phyloP scores from a whole-genome alignment of 2,888 invertebrate genomes.

The Stegophylla sp. region DNA sequence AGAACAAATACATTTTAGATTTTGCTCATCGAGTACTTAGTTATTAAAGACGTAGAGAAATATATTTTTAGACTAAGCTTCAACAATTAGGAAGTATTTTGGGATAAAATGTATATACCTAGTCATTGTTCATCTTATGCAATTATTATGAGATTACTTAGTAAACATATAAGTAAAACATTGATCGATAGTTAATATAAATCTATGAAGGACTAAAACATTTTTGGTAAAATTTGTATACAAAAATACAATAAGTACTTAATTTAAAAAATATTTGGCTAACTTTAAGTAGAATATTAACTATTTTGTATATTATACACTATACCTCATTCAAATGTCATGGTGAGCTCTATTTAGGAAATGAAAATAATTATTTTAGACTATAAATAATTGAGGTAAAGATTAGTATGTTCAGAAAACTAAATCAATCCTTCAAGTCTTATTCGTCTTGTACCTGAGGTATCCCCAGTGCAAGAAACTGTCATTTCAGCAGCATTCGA shows the following conservation, averaged over 20 bases:
- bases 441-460: conserved; percentile 57
- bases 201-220: background rate
- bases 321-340: background rate
- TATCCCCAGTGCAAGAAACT: conserved; percentile 59
- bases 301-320: background rate
- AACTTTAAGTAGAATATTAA: background rate
- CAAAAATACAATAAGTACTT: conserved; percentile 34
- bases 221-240: conserved; percentile 16
- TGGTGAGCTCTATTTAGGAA: conserved; percentile 29
- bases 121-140: background rate
- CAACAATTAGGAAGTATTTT: background rate
- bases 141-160: background rate
- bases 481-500: conserved; percentile 56
- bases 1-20: too few relatives aligned
- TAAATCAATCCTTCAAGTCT: conserved; percentile 44
- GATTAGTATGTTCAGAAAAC: conserved; percentile 8
- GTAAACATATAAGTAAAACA: background rate
- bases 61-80: too few relatives aligned
- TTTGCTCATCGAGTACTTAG: too few relatives aligned
- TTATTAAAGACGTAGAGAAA: too few relatives aligned
- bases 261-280: background rate
- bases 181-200: conserved; percentile 18
- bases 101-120: background rate
- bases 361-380: background rate
- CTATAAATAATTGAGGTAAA: background rate